Base-by-base conservation (phyloP, 2,888 invertebrate species). In the Ecdyonurus torrentis region DNA sequence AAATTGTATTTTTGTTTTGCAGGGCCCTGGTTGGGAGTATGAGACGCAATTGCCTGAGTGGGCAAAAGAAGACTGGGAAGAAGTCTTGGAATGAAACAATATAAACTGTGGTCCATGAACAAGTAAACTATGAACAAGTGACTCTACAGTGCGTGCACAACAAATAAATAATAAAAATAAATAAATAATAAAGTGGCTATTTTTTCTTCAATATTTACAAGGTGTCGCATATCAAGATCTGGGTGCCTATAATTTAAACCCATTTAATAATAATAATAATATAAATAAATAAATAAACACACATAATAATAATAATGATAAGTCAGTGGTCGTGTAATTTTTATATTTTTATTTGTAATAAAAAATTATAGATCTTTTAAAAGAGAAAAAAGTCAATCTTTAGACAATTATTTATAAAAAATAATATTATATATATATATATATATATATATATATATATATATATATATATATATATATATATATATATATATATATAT, bases 21-120 rank as follows among this genome's bases (percentile, higher is more conserved):
- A 92, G 91, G 95, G 95, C 37, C 91, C 92, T 63, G 93, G 89
- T 60, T 96, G 95, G 95, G 89, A 89, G 71, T 97, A 91, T 75
- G 87, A 91, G 76, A 93, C 94, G 1, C 86, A 89, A 71, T 78
- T 95, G 69, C 97, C 97, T 1, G 86, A 86, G 63, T 97, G 97
- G 97, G 95, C 96, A 52, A 80, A 81, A 72, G 82, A 87, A 61
- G 88, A 91, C 69, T 94, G 92, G 92, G 78, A 79, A 64, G 89
- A 88, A 70, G 67, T 71, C 5, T 80, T 81, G 58, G 84, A 86
- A 70, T 77, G 78, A 77, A 24, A 37, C 15, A 15, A 10, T 5
- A 37, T 37, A 10, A 15, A 10, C 37, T 37, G 37, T n/a, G n/a
- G n/a, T n/a, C n/a, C n/a, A n/a, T n/a, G n/a, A n/a, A n/a, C n/a